Conservation (phyloP, 2,113 vertebrate genomes). For the Eclectus roratus region DNA sequence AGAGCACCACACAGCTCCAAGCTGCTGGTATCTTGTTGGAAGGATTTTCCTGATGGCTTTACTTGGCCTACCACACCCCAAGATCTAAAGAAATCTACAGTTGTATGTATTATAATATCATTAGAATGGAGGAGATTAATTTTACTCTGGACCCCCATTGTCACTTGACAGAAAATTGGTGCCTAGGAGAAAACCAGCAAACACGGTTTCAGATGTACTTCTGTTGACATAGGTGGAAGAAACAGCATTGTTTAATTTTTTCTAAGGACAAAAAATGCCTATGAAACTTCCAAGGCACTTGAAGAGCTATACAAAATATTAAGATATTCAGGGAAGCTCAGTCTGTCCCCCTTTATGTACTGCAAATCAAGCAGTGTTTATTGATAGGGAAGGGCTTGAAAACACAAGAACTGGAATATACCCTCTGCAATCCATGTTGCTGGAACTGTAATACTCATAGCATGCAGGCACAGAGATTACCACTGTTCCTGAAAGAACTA, state of each 20-base stretch:
- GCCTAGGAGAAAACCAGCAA: background rate
- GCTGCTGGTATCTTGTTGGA: rapidly evolving
- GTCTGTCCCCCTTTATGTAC: background rate
- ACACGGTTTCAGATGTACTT: rapidly evolving
- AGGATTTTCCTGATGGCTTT: background rate
- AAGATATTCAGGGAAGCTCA: background rate
- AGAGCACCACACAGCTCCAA: background rate
- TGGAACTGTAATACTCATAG: background rate
- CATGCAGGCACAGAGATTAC: background rate
- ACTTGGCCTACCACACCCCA: background rate
- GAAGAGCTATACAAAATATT: background rate
- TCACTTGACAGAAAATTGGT: background rate
- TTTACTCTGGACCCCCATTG: background rate
- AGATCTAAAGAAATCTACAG: background rate
- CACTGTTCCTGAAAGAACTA: background rate
- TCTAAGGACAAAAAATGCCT: background rate
- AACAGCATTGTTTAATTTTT: background rate
- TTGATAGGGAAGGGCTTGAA: background rate
- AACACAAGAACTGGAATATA: background rate
- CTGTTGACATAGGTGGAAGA: background rate
- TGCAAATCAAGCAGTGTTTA: background rate
- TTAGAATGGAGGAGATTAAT: background rate
- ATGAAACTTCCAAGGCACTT: background rate
- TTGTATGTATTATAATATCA: background rate
- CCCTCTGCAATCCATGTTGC: background rate